Base-by-base conservation (phyloP, 2,113 vertebrate species). In the Pedionomus torquatus region DNA sequence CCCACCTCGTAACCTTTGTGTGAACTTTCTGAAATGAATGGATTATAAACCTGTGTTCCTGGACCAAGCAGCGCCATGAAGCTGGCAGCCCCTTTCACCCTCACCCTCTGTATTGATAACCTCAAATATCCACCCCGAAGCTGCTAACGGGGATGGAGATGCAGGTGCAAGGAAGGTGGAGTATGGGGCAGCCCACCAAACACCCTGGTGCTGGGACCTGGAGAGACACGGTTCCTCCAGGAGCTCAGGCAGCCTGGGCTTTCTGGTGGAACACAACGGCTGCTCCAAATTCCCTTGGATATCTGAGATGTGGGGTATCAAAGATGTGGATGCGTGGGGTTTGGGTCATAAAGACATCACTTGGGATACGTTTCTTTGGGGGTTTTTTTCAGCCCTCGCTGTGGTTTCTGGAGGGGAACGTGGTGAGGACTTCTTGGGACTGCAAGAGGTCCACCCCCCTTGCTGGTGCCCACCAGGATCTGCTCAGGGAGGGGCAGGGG, bases 251-350 rank as follows among this genome's bases (percentile, higher is more conserved):
- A 88, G 25, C 28, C 43, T 31, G 19, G 43, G 31, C 41, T 33
- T 81, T 57, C 46, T 6, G 5, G 37, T 30, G 51, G 33, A 33
- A 76, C 26, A 54, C 3, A 26, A 3, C 0, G 2, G 31, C 10
- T 48, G 31, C 23, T 46, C 16, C 0, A 0, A 52, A 63, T 23
- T 23, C n/a, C 25, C 0, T 3, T 4, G 11, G 11, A 41, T n/a
- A 28, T 54, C 60, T 9, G 5, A 41, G n/a, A 55, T 7, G 4
- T 7, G 1, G 7, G 39, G 30, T 12, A 51, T 7, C 41, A 52
- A n/a, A 37, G 44, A 33, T 12, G 13, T 6, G 1, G 57, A 46
- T 31, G 57, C n/a, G 21, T 63, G 43, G 17, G 9, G 12, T 82
- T 54, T 82, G 69, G 55, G 48, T 39, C 35, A 68, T n/a, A 81